Evolutionary conservation across 2,113 vertebrate species (phyloP), one percentile per base, ranked within the genome.

Genomic region (Accipiter virgatus): DNA sequence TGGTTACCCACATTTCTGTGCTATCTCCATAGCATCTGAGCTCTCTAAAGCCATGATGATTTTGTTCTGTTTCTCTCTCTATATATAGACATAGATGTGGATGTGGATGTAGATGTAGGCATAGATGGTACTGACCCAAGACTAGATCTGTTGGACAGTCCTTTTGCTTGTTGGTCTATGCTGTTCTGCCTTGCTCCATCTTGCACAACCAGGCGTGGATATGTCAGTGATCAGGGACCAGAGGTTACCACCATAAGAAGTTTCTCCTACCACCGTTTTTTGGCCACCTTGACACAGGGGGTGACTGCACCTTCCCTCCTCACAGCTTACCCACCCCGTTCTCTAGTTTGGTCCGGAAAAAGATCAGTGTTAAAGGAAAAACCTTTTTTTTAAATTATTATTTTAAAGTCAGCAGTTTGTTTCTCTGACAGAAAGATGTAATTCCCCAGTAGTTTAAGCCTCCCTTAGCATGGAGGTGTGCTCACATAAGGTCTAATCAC

Each of bases 401-500:
- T 25, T 86, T 26, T 73, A n/a, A 61, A 81, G 45, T n/a, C 25
- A 36, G 38, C 42, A 81, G 43, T 74, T 90, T 72, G 38, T 86
- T 94, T 78, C 55, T 79, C 81, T 78, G 70, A 38, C 68, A 47
- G 56, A 73, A 58, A 83, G 45, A 36, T 71, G 42, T 29, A 84
- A 58, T 74, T 93, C 65, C 45, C 8, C 25, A 3, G 3, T 45
- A 79, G 56, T 59, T 82, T 48, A 81, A 78, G 31, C 58, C 20
- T 79, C 65, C 48, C 81, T 74, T 32, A 67, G 79, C 85, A 79
- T 13, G 48, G 74, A 93, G 52, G 10, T 67, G 55, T 50, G 38
- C 47, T 86, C 93, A 91, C 48, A 59, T 42, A 63, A 88, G 67
- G 50, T 83, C 80, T 96, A 86, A 91, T 90, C 91, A 89, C 77